These are phyloP conservation scores for Sminthurinus aureus DNA, from an alignment of 2,888 invertebrate genomes.

Conservation along the genomic window DNA sequence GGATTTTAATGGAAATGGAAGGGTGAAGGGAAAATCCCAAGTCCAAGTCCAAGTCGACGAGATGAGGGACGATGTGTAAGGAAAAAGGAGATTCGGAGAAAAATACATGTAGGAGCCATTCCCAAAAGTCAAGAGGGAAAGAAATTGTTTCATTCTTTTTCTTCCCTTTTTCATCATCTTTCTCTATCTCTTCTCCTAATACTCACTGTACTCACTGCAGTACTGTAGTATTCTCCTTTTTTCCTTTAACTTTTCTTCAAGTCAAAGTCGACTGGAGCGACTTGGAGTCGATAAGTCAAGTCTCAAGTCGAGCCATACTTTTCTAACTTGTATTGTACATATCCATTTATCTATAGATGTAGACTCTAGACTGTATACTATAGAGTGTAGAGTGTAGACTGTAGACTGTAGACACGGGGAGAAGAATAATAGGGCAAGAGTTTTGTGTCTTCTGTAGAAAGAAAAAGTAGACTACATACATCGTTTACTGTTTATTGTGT, in stretches of 20 bases:
- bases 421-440: background rate
- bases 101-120: background rate
- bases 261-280: background rate
- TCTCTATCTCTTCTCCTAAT: background rate
- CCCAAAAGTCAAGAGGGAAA: background rate
- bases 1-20: no score
- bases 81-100: background rate
- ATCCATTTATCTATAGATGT: background rate
- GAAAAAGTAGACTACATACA: background rate
- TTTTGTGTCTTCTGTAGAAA: background rate
- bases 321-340: no score
- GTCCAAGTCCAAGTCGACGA: background rate
- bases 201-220: background rate
- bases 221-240: background rate
- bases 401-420: background rate
- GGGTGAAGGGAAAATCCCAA: background rate
- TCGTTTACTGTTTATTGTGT: background rate
- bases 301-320: background rate
- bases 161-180: background rate
- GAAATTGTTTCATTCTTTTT: constrained; percentile 1
- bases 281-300: background rate
- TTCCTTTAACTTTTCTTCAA: background rate
- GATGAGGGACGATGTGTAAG: background rate
- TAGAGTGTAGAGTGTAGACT: background rate
- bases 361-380: background rate